Evolutionary conservation across 2,113 vertebrate genomes (phyloP).

Genomic region (Tautogolabrus adspersus): DNA sequence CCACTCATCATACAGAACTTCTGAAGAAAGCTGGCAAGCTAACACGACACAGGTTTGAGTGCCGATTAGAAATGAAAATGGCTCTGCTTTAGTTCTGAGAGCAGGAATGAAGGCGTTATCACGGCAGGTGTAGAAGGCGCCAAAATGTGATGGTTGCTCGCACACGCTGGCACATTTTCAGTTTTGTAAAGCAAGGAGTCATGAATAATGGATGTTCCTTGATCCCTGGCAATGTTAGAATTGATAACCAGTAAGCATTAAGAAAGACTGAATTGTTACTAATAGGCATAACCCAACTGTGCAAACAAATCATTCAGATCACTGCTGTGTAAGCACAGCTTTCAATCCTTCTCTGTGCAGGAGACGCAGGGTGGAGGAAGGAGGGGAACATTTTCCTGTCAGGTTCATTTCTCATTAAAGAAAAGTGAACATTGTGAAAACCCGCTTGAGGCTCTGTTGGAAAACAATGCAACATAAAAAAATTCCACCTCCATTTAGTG

Average conservation of each 20-base stretch:
- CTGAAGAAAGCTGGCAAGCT: slow-evolving; percentile 32
- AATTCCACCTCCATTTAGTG: slow-evolving; percentile 87
- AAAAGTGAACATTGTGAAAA: slow-evolving; percentile 68
- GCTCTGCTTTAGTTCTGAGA: slow-evolving; percentile 35
- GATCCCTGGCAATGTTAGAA: slow-evolving; percentile 52
- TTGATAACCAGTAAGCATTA: slow-evolving; percentile 58
- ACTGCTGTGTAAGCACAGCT: slow-evolving; percentile 62
- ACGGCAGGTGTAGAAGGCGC: neutral
- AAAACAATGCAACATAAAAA: slow-evolving; percentile 85
- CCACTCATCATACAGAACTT: slow-evolving; percentile 57
- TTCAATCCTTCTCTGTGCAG: slow-evolving; percentile 63
- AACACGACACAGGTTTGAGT: neutral
- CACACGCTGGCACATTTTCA: slow-evolving; percentile 48
- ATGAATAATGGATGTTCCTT: slow-evolving; percentile 51
- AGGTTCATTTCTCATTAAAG: slow-evolving; percentile 67
- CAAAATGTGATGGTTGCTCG: slow-evolving; percentile 50
- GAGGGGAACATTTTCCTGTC: slow-evolving; percentile 63
- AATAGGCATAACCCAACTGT: slow-evolving; percentile 69
- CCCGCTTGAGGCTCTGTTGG: slow-evolving; percentile 72
- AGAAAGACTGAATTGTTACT: slow-evolving; percentile 62
- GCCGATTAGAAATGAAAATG: slow-evolving; percentile 37
- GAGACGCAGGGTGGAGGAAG: slow-evolving; percentile 41
- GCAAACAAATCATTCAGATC: slow-evolving; percentile 69
- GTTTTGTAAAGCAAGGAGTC: slow-evolving; percentile 25
- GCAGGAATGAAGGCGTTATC: slow-evolving; percentile 42